Base-by-base conservation (phyloP, 2,113 vertebrate genomes). In the Equus quagga region DNA sequence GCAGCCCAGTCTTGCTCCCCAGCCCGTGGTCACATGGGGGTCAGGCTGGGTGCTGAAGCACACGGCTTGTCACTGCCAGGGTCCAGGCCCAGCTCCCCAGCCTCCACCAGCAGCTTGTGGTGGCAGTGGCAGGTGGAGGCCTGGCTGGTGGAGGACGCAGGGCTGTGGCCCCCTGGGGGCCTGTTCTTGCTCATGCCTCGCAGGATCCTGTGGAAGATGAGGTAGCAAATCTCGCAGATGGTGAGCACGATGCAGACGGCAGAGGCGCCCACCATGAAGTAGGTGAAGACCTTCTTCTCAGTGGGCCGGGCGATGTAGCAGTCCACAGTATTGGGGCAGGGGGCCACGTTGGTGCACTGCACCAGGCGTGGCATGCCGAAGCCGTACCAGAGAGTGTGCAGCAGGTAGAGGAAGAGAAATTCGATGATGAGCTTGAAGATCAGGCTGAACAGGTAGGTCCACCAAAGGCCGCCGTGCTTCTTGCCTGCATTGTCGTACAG, bases 221-320 rank as follows among this genome's bases (percentile, higher is more conserved):
- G 99, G 98, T 99, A 99, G 98, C 98, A 98, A 95, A 99, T 98
- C 98, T 99, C 99, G 24, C 99, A 99, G 97, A 99, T 94, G 0
- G 98, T 99, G 93, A 99, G 99, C 92, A 99, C 18, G 0, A 99
- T 99, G 97, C 99, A 99, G 93, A 99, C 82, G 14, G 98, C 98
- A 0, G 99, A 99, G 13, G 99, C 99, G 1, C 98, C 99, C 0
- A 99, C 99, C 99, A 99, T 99, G 98, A 99, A 99, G 94, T 99
- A 99, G 46, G 99, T 99, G 98, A 99, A 99, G 96, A 99, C 89
- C 64, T 98, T 99, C 69, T 99, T 99, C 98, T 99, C 99, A 0
- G 99, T 99, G 10, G 99, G 99, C 96, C 99, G 98, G 31, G 99
- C 99, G 0, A 99, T 99, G 97, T 99, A 99, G 97, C 99, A 99